Evolutionary conservation across 2,888 invertebrate species (phyloP).

Genomic region (Hypsopygia costalis): DNA sequence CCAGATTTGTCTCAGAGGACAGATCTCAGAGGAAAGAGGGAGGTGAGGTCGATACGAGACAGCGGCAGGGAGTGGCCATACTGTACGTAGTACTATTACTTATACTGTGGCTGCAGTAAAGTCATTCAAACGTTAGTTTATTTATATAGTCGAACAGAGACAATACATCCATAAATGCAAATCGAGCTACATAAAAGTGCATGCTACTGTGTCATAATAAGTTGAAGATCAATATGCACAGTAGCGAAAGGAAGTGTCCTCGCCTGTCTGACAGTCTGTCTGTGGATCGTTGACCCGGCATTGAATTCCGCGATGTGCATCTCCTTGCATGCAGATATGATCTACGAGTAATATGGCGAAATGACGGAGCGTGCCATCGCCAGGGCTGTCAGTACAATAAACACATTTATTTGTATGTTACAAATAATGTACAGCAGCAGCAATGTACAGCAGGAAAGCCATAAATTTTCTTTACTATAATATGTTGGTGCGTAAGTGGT

Average conservation of each 20-base stretch:
- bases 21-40: too few species aligned
- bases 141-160: background rate
- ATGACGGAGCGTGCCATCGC: background rate
- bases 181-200: background rate
- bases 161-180: background rate
- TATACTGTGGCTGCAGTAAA: too few species aligned
- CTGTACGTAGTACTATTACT: too few species aligned
- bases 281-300: conserved; percentile 41
- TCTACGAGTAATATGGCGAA: background rate
- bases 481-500: too few species aligned
- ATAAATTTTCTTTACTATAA: too few species aligned
- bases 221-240: conserved; percentile 12
- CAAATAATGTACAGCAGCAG: too few species aligned
- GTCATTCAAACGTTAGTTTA: too few species aligned
- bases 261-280: conserved; percentile 25
- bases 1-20: too few species aligned
- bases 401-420: too few species aligned
- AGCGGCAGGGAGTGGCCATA: too few species aligned
- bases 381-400: background rate
- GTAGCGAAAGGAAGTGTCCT: conserved; percentile 22
- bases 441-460: too few species aligned
- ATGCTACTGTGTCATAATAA: background rate
- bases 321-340: conserved; percentile 19
- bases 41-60: too few species aligned
- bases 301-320: conserved; percentile 41